Percentiles rank a stretch among this genome's conserved stretches.
Evolutionary conservation across 2,113 vertebrate genomes (phyloP).

Genomic region (Haemorhous mexicanus): DNA sequence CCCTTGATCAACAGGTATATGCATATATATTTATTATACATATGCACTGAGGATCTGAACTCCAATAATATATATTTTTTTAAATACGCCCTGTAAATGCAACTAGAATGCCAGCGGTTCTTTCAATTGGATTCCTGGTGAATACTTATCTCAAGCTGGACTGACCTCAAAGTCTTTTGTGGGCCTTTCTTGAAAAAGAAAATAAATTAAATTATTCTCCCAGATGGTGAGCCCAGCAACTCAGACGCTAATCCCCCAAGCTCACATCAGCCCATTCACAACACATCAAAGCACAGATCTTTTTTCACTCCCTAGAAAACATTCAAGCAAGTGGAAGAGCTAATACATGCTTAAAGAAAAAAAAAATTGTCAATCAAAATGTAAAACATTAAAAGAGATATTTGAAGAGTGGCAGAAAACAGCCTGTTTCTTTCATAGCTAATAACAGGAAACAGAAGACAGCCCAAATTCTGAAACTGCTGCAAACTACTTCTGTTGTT

Average conservation of each 20-base stretch:
- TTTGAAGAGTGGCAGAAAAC: background rate
- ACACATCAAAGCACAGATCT: conserved; percentile 30
- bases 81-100: background rate
- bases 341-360: background rate
- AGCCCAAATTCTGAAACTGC: background rate
- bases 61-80: background rate
- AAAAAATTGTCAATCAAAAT: background rate
- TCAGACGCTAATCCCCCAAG: conserved; percentile 5
- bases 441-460: background rate
- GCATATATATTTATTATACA: background rate
- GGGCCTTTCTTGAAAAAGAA: conserved; percentile 4
- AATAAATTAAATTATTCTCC: conserved; percentile 58
- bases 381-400: background rate
- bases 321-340: conserved; percentile 18
- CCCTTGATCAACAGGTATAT: background rate
- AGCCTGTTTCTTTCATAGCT: background rate
- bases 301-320: conserved; percentile 30
- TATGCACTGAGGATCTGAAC: background rate
- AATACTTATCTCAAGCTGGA: background rate
- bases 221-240: conserved; percentile 43
- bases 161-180: conserved; percentile 23
- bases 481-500: background rate
- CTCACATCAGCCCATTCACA: conserved; percentile 43
- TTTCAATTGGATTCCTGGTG: background rate
- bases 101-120: background rate